phyloP scores from a whole-genome alignment of 2,113 vertebrate species.

The Brevimyrus niger region DNA sequence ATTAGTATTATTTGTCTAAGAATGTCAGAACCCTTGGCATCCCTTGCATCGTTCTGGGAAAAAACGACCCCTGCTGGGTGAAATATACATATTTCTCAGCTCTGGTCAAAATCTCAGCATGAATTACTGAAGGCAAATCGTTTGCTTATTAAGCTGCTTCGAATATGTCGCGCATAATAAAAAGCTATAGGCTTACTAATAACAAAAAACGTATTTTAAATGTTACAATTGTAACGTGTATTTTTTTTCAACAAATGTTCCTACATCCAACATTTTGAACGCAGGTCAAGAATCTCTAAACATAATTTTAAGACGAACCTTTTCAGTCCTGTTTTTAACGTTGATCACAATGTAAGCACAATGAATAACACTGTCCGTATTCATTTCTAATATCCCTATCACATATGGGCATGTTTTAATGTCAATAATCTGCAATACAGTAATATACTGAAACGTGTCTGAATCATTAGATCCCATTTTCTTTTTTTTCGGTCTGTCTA shows the following conservation, averaged over 20 bases:
- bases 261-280: background rate
- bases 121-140: background rate
- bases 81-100: background rate
- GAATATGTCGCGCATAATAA: background rate
- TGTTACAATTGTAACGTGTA: background rate
- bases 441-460: background rate
- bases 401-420: background rate
- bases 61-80: slow-evolving; percentile 57
- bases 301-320: background rate
- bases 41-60: slow-evolving; percentile 2
- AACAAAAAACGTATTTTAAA: background rate
- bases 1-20: background rate
- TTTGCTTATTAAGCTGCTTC: background rate
- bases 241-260: background rate
- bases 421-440: background rate
- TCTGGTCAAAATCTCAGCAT: background rate
- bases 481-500: background rate
- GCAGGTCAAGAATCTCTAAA: background rate
- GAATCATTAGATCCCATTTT: background rate
- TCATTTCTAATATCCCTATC: background rate
- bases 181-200: background rate
- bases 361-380: background rate
- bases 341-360: background rate
- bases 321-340: background rate
- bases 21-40: background rate